Percentiles rank a stretch among this genome's conserved stretches.
Conservation (phyloP, 1,140 invertebrate species). For the Pogonognathellus flavescens region DNA sequence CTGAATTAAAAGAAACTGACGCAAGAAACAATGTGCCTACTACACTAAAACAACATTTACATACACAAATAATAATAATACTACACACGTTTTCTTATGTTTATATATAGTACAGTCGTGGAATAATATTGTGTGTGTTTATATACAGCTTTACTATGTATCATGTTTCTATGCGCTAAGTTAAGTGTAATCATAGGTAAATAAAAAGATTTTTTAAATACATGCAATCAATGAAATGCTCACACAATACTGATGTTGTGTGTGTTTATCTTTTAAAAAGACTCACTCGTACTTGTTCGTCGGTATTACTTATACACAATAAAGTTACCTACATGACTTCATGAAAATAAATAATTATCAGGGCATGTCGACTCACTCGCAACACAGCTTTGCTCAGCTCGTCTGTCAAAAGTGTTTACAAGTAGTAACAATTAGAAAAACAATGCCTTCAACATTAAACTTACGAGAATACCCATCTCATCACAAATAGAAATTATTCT, state of each 20-base stretch:
- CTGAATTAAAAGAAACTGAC: constrained; percentile 11
- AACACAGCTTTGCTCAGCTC: neutral
- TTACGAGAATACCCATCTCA: neutral
- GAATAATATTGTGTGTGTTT: neutral
- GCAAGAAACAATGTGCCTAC: neutral
- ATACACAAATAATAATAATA: no score
- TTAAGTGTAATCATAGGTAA: no score
- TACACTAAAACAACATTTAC: no score
- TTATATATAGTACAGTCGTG: neutral
- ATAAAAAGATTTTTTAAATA: no score
- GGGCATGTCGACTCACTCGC: constrained; percentile 25
- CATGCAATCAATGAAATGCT: no score
- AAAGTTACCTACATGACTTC: neutral
- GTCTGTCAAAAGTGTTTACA: constrained; percentile 31
- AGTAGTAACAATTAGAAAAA: constrained; percentile 6
- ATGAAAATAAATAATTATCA: constrained; percentile 34
- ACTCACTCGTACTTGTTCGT: neutral
- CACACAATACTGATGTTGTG: no score
- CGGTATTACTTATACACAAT: neutral
- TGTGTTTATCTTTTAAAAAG: neutral
- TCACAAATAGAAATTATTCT: constrained; percentile 22
- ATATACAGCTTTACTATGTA: neutral
- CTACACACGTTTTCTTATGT: no score
- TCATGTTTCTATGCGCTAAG: no score
- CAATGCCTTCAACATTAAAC: neutral